These are phyloP conservation scores for Alectura lathami DNA, from an alignment of 2,113 vertebrate genomes.

Conservation along the genomic window DNA sequence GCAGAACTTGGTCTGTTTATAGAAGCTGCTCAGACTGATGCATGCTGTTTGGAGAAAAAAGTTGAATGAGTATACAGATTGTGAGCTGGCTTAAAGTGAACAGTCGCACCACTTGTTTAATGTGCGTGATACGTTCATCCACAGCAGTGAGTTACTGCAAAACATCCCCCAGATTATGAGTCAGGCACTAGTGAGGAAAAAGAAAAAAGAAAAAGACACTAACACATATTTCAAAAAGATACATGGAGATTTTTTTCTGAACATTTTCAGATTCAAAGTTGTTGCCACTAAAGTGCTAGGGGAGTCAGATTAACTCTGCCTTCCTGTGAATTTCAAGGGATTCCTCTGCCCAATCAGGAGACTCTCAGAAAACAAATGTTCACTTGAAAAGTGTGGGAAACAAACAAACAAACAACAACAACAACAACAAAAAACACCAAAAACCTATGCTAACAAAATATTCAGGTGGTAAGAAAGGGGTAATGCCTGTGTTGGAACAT, in stretches of 20 bases:
- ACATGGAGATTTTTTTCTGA: not conserved
- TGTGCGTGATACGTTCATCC: conserved; percentile 23
- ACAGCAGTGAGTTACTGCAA: not conserved
- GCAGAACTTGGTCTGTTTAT: conserved; percentile 29
- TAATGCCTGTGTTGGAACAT: not conserved
- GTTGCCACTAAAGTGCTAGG: not conserved
- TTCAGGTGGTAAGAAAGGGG: not conserved
- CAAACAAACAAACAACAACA: too few relatives aligned
- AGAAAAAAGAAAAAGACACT: not conserved
- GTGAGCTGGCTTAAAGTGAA: conserved; percentile 53
- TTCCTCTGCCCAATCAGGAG: not conserved
- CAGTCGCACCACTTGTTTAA: conserved; percentile 53
- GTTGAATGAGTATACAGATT: conserved; percentile 32
- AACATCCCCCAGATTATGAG: conserved; percentile 4
- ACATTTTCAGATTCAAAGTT: not conserved
- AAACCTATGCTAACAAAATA: not conserved
- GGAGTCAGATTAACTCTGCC: not conserved
- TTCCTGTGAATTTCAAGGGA: not conserved
- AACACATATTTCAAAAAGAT: not conserved
- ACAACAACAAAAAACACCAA: not conserved
- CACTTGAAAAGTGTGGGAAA: not conserved
- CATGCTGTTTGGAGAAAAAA: conserved; percentile 34
- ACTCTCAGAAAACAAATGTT: not conserved
- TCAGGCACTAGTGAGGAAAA: not conserved
- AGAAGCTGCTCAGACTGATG: conserved; percentile 37